These are phyloP conservation scores for Anarrhichthys ocellatus DNA, from an alignment of 2,113 vertebrate species.

Conservation along the genomic window DNA sequence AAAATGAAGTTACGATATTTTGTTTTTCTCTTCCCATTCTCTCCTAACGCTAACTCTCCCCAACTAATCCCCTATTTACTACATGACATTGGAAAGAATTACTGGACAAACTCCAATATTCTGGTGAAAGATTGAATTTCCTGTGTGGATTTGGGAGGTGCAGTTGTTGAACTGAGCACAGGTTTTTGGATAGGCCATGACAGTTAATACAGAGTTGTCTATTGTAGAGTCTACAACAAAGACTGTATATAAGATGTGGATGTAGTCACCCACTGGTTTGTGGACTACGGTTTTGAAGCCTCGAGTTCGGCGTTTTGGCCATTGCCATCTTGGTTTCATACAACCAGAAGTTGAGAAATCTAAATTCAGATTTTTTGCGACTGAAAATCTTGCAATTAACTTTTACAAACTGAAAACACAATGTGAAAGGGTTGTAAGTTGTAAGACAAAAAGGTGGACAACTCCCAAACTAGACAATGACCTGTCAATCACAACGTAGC, in stretches of 20 bases:
- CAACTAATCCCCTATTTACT: conserved; percentile 32
- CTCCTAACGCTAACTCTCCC: conserved; percentile 10
- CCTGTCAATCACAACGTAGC: too few species aligned
- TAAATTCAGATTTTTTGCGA: background rate
- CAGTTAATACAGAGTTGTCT: background rate
- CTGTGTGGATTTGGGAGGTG: background rate
- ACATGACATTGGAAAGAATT: conserved; percentile 14
- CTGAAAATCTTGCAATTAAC: too few species aligned
- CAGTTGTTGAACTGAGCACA: background rate
- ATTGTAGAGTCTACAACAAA: background rate
- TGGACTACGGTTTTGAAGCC: background rate
- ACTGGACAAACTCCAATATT: conserved; percentile 12
- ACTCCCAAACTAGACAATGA: too few species aligned
- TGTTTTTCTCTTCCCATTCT: conserved; percentile 6
- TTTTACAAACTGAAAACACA: background rate
- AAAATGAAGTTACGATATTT: conserved; percentile 7
- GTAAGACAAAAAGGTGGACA: too few species aligned
- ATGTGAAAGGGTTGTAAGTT: too few species aligned
- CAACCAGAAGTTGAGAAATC: background rate
- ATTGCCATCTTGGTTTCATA: background rate
- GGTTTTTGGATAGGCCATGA: background rate
- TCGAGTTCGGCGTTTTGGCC: background rate
- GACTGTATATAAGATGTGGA: background rate
- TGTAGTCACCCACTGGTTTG: background rate
- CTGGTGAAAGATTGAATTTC: conserved; percentile 3